Conservation (phyloP, 2,113 vertebrate genomes). For the Blennius ocellaris region DNA sequence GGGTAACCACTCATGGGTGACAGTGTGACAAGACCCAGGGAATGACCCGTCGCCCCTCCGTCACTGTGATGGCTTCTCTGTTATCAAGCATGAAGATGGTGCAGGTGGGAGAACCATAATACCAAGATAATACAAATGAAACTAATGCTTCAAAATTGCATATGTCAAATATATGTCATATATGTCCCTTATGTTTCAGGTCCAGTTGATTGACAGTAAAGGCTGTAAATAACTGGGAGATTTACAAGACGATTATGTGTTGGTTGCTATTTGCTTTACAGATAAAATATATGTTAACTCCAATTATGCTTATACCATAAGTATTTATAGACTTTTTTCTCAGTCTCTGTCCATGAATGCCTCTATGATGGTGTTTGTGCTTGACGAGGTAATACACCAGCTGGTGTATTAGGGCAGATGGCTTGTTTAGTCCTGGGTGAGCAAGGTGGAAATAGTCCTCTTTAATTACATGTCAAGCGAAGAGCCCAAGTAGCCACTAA, state of each 20-base stretch:
- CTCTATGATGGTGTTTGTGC: conserved; percentile 28
- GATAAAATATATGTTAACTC: background rate
- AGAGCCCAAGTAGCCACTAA: conserved; percentile 84
- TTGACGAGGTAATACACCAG: conserved; percentile 82
- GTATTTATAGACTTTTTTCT: background rate
- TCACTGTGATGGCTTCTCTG: conserved; percentile 51
- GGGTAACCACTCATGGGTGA: conserved; percentile 62
- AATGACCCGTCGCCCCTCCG: conserved; percentile 49
- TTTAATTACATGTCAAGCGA: conserved; percentile 96
- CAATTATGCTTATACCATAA: too few species aligned
- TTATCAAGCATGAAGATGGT: conserved; percentile 24
- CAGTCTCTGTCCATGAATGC: background rate
- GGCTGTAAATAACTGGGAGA: background rate
- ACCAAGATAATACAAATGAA: conserved; percentile 39
- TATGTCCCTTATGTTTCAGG: background rate
- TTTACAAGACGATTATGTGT: background rate
- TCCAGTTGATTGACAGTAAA: background rate
- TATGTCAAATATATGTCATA: too few species aligned
- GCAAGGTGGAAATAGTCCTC: conserved; percentile 86
- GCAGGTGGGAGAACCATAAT: conserved; percentile 32
- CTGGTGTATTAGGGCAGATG: conserved; percentile 89
- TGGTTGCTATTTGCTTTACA: background rate
- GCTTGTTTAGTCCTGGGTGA: conserved; percentile 87
- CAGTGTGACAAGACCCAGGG: conserved; percentile 59
- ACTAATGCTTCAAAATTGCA: conserved; percentile 34